phyloP scores from a whole-genome alignment of 1,140 invertebrate genomes.

The Euglossa dilemma region DNA sequence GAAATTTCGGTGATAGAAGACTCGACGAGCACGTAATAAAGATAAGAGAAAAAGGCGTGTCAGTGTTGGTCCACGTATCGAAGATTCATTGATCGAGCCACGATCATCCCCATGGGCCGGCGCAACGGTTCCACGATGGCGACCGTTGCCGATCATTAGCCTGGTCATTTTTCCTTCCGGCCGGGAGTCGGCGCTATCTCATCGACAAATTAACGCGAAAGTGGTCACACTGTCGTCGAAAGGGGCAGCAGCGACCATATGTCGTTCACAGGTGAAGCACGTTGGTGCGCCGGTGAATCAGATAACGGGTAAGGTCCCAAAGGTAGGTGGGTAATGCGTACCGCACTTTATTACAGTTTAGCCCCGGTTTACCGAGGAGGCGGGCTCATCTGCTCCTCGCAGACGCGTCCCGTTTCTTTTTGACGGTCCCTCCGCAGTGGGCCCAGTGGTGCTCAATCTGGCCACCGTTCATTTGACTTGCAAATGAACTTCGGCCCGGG shows the following conservation, averaged over 20 bases:
- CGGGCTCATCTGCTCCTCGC: conserved; percentile 41
- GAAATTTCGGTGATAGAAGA: too few species aligned
- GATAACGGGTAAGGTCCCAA: conserved; percentile 59
- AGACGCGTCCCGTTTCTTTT: conserved; percentile 33
- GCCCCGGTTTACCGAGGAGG: conserved; percentile 55
- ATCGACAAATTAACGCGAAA: conserved; percentile 67
- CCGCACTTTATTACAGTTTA: conserved; percentile 66
- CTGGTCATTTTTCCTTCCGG: conserved; percentile 20
- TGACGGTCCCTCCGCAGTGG: conserved; percentile 11
- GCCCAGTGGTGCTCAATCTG: conserved; percentile 73
- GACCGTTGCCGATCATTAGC: conserved; percentile 30
- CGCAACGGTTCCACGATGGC: not conserved
- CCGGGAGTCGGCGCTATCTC: conserved; percentile 40
- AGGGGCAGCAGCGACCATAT: conserved; percentile 64
- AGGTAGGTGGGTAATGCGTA: conserved; percentile 51
- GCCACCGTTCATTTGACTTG: conserved; percentile 71
- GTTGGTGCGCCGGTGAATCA: conserved; percentile 57
- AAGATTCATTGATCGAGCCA: not conserved
- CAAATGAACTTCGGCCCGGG: conserved; percentile 66
- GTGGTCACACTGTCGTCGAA: conserved; percentile 54
- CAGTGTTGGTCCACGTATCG: rapidly evolving
- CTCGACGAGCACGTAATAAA: too few species aligned
- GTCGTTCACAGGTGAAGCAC: conserved; percentile 67
- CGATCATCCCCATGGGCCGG: not conserved
- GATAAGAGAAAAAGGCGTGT: too few species aligned